Conservation (phyloP, 1,140 invertebrate species). For the Zaprionus vittiger region DNA sequence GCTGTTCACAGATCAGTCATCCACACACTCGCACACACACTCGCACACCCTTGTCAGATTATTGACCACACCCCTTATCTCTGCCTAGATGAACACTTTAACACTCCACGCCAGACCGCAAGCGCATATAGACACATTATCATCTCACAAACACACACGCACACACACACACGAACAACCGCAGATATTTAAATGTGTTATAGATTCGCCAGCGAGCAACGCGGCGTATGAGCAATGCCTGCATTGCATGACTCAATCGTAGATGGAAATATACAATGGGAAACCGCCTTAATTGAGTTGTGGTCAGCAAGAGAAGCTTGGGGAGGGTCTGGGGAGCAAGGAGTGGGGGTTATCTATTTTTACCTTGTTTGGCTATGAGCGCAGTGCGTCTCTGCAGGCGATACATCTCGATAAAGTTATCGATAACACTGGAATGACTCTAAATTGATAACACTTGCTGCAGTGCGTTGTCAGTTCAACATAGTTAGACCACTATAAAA, state of each 20-base stretch:
- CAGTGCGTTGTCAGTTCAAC: neutral
- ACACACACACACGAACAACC: conserved; percentile 34
- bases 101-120: conserved; percentile 45
- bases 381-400: conserved; percentile 70
- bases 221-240: conserved; percentile 70
- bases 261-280: neutral
- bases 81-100: neutral
- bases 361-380: conserved; percentile 76
- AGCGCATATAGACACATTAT: conserved; percentile 47
- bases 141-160: neutral
- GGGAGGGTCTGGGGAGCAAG: neutral
- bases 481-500: neutral
- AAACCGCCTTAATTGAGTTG: conserved; percentile 12
- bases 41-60: conserved; percentile 4
- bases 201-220: conserved; percentile 29
- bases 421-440: conserved; percentile 1
- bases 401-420: conserved; percentile 55
- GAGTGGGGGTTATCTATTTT: conserved; percentile 3
- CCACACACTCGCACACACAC: neutral
- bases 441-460: conserved; percentile 36
- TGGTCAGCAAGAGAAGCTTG: neutral
- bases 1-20: conserved; percentile 23
- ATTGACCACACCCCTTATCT: conserved; percentile 35
- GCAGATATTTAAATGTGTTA: conserved; percentile 51
- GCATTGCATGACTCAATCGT: conserved; percentile 35